These are phyloP conservation scores for Drosophila lacertosa DNA, from an alignment of 1,140 invertebrate species.

Conservation along the genomic window DNA sequence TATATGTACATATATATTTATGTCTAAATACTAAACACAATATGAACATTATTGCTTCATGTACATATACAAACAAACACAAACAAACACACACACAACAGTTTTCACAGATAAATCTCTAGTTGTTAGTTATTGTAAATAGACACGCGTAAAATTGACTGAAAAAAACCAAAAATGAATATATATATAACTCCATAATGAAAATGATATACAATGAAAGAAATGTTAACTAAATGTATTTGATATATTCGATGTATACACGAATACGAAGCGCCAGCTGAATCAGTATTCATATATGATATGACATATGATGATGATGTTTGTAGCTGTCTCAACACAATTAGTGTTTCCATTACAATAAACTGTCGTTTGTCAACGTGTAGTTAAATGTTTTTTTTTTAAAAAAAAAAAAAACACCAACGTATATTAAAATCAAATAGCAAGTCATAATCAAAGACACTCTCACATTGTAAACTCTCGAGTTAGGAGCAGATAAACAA, in stretches of 20 bases:
- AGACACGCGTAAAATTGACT: conserved; percentile 61
- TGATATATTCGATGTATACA: conserved; percentile 55
- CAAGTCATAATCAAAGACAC: conserved; percentile 68
- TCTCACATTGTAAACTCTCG: conserved; percentile 26
- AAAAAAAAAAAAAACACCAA: too few species aligned
- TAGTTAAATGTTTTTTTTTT: conserved; percentile 82
- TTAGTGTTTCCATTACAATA: conserved; percentile 74
- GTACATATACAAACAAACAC: conserved; percentile 54
- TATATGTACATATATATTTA: conserved; percentile 70
- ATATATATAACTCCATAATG: conserved; percentile 7
- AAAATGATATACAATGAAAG: conserved; percentile 55
- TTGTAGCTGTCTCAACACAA: conserved; percentile 54
- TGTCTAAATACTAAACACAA: conserved; percentile 44
- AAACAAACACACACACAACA: conserved; percentile 29
- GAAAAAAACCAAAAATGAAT: conserved; percentile 43
- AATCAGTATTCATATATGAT: conserved; percentile 75
- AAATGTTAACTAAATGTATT: conserved; percentile 79
- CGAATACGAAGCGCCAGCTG: conserved; percentile 54
- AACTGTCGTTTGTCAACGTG: conserved; percentile 72
- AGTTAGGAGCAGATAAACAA: conserved; percentile 58
- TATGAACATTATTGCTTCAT: conserved; percentile 34
- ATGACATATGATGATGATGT: conserved; percentile 61
- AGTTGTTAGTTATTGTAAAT: conserved; percentile 71
- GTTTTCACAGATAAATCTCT: conserved; percentile 38
- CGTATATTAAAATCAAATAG: conserved; percentile 70